Evolutionary conservation across 1,140 invertebrate species (phyloP), one percentile per base, ranked within the genome.

Genomic region (Hyphantria cunea): DNA sequence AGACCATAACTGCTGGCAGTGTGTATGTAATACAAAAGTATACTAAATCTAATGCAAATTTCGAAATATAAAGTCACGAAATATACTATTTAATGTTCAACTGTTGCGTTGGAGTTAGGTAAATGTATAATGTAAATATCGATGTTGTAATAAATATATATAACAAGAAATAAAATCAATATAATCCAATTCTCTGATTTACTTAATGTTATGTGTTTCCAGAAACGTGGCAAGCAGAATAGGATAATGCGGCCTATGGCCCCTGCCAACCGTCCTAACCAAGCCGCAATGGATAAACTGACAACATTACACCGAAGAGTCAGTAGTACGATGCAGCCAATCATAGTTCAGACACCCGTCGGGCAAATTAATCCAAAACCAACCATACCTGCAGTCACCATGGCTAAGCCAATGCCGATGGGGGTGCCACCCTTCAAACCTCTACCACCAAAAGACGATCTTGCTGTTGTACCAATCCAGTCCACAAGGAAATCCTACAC

Each of bases 381-480:
- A 25, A 25, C 17, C 17, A 72, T 73, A 34, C 82, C 83, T 1
- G 67, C 78, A 0, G 79, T 92, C 48, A 92, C 92, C 13, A 83
- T 92, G 70, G 92, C 92, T 0, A 91, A 92, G 48, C 91, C 92
- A 0, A 72, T 92, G 64, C 88, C 91, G 0, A 79, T 92, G 82
- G 91, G 92, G 45, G 86, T 96, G 6, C 96, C 96, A 14, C 93
- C 95, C 0, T 96, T 96, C 76, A 95, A 94, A 70, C 96, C 96
- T 0, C 92, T 96, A 60, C 94, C 95, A 39, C 91, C 93, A 0
- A 94, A 94, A 53, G 84, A 91, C 70, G 85, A 87, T 6, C 74
- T 93, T 5, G 84, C 79, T 72, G 88, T 76, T 69, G 89, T 72
- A 70, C 93, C 88, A 65, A 82, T 68, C 75, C 66, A 76, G 45